These are phyloP conservation scores for Ispidina lecontei DNA, from an alignment of 2,797 vertebrate species.

Conservation along the genomic window DNA sequence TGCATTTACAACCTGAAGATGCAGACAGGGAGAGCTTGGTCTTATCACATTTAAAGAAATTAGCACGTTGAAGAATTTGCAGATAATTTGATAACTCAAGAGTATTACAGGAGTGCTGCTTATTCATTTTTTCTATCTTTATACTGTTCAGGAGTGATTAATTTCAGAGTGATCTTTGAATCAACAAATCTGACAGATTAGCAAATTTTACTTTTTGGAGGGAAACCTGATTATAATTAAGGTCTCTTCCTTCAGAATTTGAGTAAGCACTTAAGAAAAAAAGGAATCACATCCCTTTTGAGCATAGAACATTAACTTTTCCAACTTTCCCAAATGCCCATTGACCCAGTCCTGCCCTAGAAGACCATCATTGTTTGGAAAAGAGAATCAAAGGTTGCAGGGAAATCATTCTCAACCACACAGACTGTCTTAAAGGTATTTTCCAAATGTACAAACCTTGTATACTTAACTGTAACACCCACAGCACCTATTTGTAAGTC, in stretches of 20 bases:
- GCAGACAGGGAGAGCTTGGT: not conserved
- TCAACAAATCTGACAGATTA: not conserved
- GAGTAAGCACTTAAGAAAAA: not conserved
- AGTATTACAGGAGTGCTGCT: not conserved
- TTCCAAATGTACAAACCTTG: not conserved
- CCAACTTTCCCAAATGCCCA: not conserved
- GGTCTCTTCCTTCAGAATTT: not conserved
- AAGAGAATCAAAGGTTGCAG: conserved; percentile 9
- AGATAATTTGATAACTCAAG: not conserved
- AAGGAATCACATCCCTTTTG: not conserved
- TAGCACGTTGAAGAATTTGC: not conserved
- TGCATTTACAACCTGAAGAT: not conserved
- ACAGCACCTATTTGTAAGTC: not conserved
- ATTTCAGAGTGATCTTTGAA: not conserved
- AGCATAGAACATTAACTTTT: not conserved
- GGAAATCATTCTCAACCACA: conserved; percentile 11
- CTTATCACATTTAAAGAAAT: not conserved
- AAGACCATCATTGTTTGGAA: not conserved
- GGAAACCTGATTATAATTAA: not conserved
- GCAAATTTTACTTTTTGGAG: not conserved
- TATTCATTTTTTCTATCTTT: not conserved
- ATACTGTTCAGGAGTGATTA: not conserved
- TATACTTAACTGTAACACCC: not conserved
- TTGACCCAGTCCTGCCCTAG: not conserved
- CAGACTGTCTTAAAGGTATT: conserved; percentile 42